Base-by-base conservation (phyloP, 2,113 vertebrate genomes). In the Mormyrus lacerda region DNA sequence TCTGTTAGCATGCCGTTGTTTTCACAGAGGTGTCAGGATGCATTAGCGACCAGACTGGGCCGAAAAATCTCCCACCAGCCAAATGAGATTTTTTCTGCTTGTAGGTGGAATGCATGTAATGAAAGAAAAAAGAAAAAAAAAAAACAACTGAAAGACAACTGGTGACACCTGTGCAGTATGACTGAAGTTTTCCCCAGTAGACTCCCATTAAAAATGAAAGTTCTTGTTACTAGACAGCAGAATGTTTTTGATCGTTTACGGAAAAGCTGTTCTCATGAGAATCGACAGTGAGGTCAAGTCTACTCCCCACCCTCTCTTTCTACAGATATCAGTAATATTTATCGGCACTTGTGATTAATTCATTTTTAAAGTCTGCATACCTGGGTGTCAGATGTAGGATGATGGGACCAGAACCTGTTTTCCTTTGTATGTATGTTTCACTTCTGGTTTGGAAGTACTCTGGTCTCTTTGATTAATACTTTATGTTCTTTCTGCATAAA, bases 151-250 rank as follows among this genome's bases (percentile, higher is more conserved):
- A 79, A 42, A 19, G 15, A 7, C 17, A 19, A 79, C 73, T 79
- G 73, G 17, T 79, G 73, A 42, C 35, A 42, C 31, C 35, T 79
- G 73, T 19, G n/a, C 39, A 79, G 73, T 15, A 15, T 79, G 73
- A 53, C 89, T 87, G 76, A 90, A 90, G n/a, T 89, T 79, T 79
- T 69, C 31, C 73, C 73, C 73, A 42, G 13, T 17, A 19, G 31
- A 79, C 35, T 79, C 35, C 35, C 73, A 79, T 79, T 79, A 79
- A 79, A 79, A 42, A 79, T 79, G 31, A 79, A 79, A 79, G 31
- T 79, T 42, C 31, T 79, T 79, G 73, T 79, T 79, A 79, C 73
- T 79, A 79, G 73, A 79, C 73, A 79, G 73, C 73, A 79, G 73
- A 42, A 35, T 8, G 73, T 76, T 7, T 42, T 79, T 79, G 35